phyloP scores from a whole-genome alignment of 2,888 invertebrate genomes.

The Agrotis ipsilon region DNA sequence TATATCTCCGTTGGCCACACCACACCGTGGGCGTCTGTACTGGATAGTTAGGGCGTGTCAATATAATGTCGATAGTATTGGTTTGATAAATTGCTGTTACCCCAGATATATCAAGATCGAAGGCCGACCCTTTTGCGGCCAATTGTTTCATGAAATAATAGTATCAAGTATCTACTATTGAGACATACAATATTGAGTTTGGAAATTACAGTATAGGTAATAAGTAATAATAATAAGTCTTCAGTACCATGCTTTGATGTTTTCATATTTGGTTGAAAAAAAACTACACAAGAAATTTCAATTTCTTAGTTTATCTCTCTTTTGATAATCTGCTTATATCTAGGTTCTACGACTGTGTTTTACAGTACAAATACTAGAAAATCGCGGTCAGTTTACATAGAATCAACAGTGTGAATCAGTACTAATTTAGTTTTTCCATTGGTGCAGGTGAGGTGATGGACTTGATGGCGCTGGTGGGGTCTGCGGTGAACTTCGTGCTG shows the following conservation, averaged over 20 bases:
- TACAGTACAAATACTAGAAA: background rate
- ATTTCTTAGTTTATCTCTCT: background rate
- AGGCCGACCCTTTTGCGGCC: slow-evolving; percentile 29
- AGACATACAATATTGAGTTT: slow-evolving; percentile 8
- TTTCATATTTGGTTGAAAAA: too few species aligned
- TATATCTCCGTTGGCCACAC: slow-evolving; percentile 18
- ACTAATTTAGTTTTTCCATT: slow-evolving; percentile 42
- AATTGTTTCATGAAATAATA: slow-evolving; percentile 52
- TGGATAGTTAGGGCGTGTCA: slow-evolving; percentile 53
- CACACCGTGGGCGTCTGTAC: slow-evolving; percentile 20
- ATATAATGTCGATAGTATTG: slow-evolving; percentile 49
- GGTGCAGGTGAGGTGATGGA: slow-evolving; percentile 96
- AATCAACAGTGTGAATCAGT: background rate
- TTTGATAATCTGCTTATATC: slow-evolving; percentile 9
- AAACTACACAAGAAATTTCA: background rate
- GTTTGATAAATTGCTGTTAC: slow-evolving; percentile 57
- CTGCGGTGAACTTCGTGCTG: slow-evolving; percentile 98
- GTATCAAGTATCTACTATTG: slow-evolving; percentile 17
- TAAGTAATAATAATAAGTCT: too few species aligned
- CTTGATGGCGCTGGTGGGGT: slow-evolving; percentile 97
- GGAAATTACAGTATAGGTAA: too few species aligned
- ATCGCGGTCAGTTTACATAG: slow-evolving; percentile 3
- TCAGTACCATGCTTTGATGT: too few species aligned
- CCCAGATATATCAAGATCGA: slow-evolving; percentile 48
- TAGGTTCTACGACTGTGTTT: background rate